Evolutionary conservation across 2,888 invertebrate genomes (phyloP).

Genomic region (Drosophila suboccidentalis): DNA sequence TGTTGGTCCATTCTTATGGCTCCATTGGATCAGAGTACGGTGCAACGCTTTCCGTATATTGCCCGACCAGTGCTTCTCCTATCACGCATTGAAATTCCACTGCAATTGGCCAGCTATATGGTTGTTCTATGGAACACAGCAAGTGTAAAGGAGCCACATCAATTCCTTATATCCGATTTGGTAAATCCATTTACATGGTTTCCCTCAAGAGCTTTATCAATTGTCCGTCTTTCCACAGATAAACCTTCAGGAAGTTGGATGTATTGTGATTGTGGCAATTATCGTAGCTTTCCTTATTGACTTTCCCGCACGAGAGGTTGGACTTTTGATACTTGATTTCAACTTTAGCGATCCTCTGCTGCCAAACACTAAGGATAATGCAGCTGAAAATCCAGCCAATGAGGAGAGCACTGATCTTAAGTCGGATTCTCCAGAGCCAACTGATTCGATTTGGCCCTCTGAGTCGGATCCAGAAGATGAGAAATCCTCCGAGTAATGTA

Average conservation of each 20-base stretch:
- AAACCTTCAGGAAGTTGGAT: conserved; percentile 87
- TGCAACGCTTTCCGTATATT: conserved; percentile 85
- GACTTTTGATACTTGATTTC: conserved; percentile 84
- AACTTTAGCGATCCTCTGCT: conserved; percentile 77
- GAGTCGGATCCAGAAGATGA: conserved; percentile 78
- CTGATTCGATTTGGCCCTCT: conserved; percentile 86
- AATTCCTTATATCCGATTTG: conserved; percentile 87
- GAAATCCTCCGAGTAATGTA: conserved; percentile 58
- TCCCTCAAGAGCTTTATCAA: background rate
- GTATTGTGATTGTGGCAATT: conserved; percentile 87
- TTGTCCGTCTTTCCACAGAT: conserved; percentile 85
- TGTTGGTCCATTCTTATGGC: conserved; percentile 88
- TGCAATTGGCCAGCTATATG: conserved; percentile 89
- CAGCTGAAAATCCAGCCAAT: conserved; percentile 69
- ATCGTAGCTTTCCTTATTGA: conserved; percentile 88
- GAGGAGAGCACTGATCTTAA: conserved; percentile 53
- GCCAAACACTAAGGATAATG: conserved; percentile 25
- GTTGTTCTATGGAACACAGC: conserved; percentile 89
- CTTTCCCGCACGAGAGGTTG: conserved; percentile 88
- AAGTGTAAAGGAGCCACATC: conserved; percentile 87
- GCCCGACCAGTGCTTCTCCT: conserved; percentile 88
- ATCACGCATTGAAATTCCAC: conserved; percentile 89
- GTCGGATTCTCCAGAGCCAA: conserved; percentile 68
- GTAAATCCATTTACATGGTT: conserved; percentile 85
- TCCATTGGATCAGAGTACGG: conserved; percentile 63